Evolutionary conservation across 2,113 vertebrate species (phyloP).

Genomic region (Willisornis vidua): DNA sequence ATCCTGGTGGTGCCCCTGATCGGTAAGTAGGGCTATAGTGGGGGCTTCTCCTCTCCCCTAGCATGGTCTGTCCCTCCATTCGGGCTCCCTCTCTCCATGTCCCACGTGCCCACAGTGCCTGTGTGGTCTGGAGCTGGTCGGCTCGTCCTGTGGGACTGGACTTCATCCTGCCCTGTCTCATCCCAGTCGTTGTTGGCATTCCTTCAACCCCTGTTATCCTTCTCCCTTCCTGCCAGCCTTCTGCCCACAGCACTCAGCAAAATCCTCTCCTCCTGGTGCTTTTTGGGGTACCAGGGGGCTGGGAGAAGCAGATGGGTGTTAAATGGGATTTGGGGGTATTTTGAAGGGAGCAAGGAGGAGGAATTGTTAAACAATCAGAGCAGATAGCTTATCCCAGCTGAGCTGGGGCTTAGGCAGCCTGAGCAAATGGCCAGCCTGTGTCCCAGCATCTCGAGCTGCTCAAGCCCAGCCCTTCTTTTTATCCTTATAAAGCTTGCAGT

Average conservation of each 20-base stretch:
- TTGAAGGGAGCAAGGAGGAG: constrained; percentile 60
- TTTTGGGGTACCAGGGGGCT: constrained; percentile 16
- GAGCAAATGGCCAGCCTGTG: constrained; percentile 77
- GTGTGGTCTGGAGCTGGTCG: neutral
- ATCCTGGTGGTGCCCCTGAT: constrained; percentile 96
- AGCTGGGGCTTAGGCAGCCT: constrained; percentile 76
- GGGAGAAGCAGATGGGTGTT: constrained; percentile 27
- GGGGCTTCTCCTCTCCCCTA: neutral
- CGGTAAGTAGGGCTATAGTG: constrained; percentile 77
- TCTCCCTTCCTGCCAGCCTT: neutral
- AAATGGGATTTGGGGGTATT: constrained; percentile 70
- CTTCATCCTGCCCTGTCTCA: neutral
- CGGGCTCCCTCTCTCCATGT: neutral
- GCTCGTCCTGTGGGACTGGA: neutral
- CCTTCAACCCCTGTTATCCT: neutral
- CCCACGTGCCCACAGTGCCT: neutral
- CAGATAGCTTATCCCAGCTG: constrained; percentile 77
- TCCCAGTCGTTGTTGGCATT: neutral
- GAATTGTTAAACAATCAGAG: constrained; percentile 76
- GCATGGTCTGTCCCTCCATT: neutral
- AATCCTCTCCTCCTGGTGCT: neutral
- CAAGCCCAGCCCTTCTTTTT: constrained; percentile 81
- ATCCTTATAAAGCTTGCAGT: constrained; percentile 86
- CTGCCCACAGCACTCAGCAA: neutral
- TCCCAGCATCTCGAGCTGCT: constrained; percentile 73